phyloP scores from a whole-genome alignment of 1,140 invertebrate genomes.

The Drosophila burlai region DNA sequence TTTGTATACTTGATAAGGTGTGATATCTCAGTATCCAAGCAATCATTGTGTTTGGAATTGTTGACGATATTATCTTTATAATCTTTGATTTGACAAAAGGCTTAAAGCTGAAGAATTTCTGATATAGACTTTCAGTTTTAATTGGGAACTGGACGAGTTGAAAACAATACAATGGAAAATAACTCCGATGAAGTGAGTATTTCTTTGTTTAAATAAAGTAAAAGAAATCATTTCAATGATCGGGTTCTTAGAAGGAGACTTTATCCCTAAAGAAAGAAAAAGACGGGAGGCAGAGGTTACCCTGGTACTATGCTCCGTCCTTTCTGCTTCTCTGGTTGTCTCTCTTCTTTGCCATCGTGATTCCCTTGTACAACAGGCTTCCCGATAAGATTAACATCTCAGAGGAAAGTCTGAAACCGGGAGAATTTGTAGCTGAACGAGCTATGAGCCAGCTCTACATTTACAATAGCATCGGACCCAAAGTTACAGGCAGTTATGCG shows the following conservation, averaged over 20 bases:
- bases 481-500: constrained; percentile 88
- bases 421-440: constrained; percentile 67
- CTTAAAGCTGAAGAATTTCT: constrained; percentile 1
- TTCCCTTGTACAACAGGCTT: constrained; percentile 61
- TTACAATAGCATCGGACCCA: constrained; percentile 89
- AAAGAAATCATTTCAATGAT: not conserved
- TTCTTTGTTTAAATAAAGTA: too few relatives aligned
- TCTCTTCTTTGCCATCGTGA: constrained; percentile 65
- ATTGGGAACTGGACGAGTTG: not conserved
- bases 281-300: not conserved
- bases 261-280: not conserved
- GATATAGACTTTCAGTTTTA: not conserved
- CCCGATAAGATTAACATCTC: constrained; percentile 52
- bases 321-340: constrained; percentile 68
- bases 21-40: constrained; percentile 1
- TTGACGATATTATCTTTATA: constrained; percentile 12
- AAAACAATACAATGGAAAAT: constrained; percentile 3
- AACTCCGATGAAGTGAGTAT: constrained; percentile 2
- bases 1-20: constrained; percentile 7
- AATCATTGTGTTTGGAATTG: not conserved
- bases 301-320: constrained; percentile 65
- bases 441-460: constrained; percentile 86
- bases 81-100: not conserved
- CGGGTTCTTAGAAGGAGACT: not conserved
- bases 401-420: constrained; percentile 32